A percentile compares a stretch with the other conserved stretches of the same genome.
phyloP scores from a whole-genome alignment of 1,140 invertebrate species.

The Nephila pilipes region DNA sequence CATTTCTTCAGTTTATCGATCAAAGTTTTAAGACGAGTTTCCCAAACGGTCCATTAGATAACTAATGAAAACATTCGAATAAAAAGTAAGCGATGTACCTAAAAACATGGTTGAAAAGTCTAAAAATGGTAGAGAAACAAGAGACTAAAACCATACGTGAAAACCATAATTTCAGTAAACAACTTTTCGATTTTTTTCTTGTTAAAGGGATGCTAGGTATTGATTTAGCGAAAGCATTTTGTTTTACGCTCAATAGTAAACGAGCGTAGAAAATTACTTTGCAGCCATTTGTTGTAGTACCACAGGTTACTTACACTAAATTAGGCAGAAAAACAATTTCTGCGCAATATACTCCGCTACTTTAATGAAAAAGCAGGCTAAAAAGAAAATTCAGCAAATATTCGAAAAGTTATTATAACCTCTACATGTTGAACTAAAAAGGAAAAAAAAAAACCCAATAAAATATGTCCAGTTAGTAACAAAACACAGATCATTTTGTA shows the following conservation, averaged over 20 bases:
- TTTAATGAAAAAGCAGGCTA: not conserved
- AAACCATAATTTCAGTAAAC: conserved; percentile 51
- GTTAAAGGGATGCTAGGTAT: not conserved
- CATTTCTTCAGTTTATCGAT: conserved; percentile 6
- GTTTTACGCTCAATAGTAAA: not conserved
- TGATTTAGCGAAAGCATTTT: conserved; percentile 34
- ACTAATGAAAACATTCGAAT: conserved; percentile 57
- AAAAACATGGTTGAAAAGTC: not conserved
- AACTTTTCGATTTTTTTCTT: not conserved
- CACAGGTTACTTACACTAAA: conserved; percentile 39
- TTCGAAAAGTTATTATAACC: not conserved
- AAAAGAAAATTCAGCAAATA: not conserved
- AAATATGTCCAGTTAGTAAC: too few relatives aligned
- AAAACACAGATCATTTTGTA: too few relatives aligned
- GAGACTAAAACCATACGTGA: not conserved
- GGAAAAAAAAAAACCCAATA: not conserved
- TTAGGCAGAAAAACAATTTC: conserved; percentile 51
- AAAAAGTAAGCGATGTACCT: not conserved
- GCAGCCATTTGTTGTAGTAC: conserved; percentile 8
- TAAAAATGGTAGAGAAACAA: conserved; percentile 10
- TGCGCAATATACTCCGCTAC: not conserved
- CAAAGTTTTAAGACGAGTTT: conserved; percentile 42
- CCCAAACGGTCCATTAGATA: not conserved
- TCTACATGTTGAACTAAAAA: not conserved
- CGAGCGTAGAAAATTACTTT: conserved; percentile 37